Evolutionary conservation across 2,888 invertebrate genomes (phyloP).

Genomic region (Ophioninae sp.): DNA sequence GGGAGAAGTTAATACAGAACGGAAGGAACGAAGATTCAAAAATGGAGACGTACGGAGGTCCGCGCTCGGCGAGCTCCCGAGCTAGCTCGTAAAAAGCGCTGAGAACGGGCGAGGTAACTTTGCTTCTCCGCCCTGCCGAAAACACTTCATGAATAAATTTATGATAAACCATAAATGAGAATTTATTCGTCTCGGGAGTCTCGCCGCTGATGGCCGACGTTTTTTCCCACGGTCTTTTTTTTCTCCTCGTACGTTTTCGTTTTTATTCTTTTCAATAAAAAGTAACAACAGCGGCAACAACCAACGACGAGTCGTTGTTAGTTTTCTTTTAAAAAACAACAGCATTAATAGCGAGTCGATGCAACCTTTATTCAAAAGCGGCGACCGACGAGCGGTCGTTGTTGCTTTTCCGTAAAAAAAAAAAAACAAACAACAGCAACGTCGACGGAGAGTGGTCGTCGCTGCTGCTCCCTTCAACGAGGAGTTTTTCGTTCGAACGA

Average conservation of each 20-base stretch:
- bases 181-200: constrained; percentile 63
- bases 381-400: no score
- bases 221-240: constrained; percentile 60
- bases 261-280: constrained; percentile 17
- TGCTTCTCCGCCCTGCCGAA: constrained; percentile 55
- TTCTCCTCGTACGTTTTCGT: not conserved
- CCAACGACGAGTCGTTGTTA: not conserved
- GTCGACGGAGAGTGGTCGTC: no score
- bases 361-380: no score
- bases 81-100: constrained; percentile 58
- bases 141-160: constrained; percentile 68
- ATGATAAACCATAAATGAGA: constrained; percentile 69
- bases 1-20: constrained; percentile 6
- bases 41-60: constrained; percentile 64
- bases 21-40: constrained; percentile 56
- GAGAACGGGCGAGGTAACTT: constrained; percentile 49
- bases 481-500: no score
- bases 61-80: constrained; percentile 26
- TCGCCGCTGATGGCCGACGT: constrained; percentile 30
- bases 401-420: no score
- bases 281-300: no score
- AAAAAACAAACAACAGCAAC: no score
- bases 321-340: constrained; percentile 17
- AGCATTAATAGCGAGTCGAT: no score
- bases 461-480: no score